Conservation (phyloP, 2,113 vertebrate genomes). For the Paramisgurnus dabryanus region DNA sequence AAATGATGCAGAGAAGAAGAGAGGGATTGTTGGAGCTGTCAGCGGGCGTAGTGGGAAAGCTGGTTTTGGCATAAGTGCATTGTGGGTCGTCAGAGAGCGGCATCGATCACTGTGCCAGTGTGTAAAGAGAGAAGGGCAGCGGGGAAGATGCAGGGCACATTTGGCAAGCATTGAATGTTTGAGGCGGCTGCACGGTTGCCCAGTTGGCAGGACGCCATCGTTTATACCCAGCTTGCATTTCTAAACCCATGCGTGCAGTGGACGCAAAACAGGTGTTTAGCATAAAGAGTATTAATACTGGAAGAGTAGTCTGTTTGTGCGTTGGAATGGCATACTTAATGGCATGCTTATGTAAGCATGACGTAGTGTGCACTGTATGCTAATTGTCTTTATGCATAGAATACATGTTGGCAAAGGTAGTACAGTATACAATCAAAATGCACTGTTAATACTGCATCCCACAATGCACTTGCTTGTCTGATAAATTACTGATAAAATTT, state of each 20-base stretch:
- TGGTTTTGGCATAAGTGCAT: conserved; percentile 54
- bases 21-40: conserved; percentile 39
- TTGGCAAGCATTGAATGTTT: conserved; percentile 71
- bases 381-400: background rate
- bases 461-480: no score
- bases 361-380: no score
- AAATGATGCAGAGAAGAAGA: conserved; percentile 20
- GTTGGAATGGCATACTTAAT: background rate
- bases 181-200: conserved; percentile 55
- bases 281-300: conserved; percentile 39
- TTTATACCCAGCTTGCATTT: conserved; percentile 60
- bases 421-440: no score
- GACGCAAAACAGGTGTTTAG: conserved; percentile 73
- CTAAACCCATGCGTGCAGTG: conserved; percentile 63
- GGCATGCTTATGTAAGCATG: no score
- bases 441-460: no score
- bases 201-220: conserved; percentile 60
- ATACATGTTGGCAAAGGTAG: no score
- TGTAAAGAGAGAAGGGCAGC: conserved; percentile 34
- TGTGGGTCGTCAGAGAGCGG: conserved; percentile 61
- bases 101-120: conserved; percentile 59
- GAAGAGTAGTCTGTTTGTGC: background rate
- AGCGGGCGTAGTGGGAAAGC: conserved; percentile 31
- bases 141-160: conserved; percentile 10
- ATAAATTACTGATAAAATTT: no score